Evolutionary conservation across 2,113 vertebrate genomes (phyloP), one percentile per base, ranked within the genome.

Genomic region (Poeciliopsis turrubarensis): DNA sequence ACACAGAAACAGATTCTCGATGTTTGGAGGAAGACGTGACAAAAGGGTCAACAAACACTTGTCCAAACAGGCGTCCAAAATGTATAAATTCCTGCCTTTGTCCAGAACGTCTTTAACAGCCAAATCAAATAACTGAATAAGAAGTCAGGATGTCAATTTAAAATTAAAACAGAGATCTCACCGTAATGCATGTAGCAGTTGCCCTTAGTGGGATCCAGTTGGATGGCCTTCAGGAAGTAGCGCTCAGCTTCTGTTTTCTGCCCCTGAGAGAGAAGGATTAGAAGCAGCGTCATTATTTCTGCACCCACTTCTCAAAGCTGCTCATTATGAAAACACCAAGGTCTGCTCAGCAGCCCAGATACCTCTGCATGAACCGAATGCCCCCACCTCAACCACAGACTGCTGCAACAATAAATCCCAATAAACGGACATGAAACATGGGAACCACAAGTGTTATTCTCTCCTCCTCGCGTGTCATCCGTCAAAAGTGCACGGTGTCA

Each of bases 181-280:
- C 97, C 97, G 78, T 99, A 99, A 95, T 99, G 98, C 98, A 99
- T 99, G 89, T 99, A 99, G 93, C 97, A 98, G 93, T 97, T 99
- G 90, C 97, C 97, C 95, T 98, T 99, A 85, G 95, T 93, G 72
- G 98, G 96, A 91, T 99, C 98, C 70, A 99, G 95, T 70, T 97
- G 96, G 93, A 99, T 97, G 77, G 97, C 97, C 92, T 97, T 98
- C 86, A 98, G 79, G 86, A 99, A 98, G 94, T 96, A 97, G 85
- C 94, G 96, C 90, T 99, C 97, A 47, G 97, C 98, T 92, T 98
- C 97, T 78, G 86, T 93, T 91, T 99, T 99, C 90, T 96, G 96
- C 72, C 97, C 97, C 98, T 99, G 92, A 68, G 90, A 88, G 65
- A 87, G 73, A 94, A 72, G 77, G 70, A 90, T 76, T 85, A 76